Evolutionary conservation across 92 coral and sea anemone species (phyloP).

Genomic region (Parazoanthus swiftii): DNA sequence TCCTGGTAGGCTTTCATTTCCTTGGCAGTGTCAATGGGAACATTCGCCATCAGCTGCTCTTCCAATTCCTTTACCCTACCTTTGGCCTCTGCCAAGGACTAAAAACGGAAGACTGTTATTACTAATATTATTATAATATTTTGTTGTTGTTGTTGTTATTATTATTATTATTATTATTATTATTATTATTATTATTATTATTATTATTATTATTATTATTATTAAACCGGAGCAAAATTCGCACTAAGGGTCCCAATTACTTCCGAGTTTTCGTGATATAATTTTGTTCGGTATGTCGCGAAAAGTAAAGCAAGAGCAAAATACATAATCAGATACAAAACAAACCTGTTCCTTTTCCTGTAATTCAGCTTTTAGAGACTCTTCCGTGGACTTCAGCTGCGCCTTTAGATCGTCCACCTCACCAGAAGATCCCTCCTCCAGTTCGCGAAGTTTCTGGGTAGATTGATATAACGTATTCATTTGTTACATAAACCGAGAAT

Average conservation of each 20-base stretch:
- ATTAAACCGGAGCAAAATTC: too few species aligned
- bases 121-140: too few species aligned
- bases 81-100: constrained; percentile 85
- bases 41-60: constrained; percentile 77
- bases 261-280: neutral
- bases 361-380: constrained; percentile 74
- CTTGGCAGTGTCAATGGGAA: constrained; percentile 91
- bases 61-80: constrained; percentile 84
- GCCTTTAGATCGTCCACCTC: constrained; percentile 79
- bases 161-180: too few species aligned
- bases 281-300: neutral
- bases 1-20: constrained; percentile 85
- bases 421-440: constrained; percentile 82
- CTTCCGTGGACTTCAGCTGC: constrained; percentile 78
- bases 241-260: too few species aligned
- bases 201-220: too few species aligned
- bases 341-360: constrained; percentile 72
- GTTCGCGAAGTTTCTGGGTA: constrained; percentile 73
- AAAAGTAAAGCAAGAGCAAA: too few species aligned
- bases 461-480: neutral
- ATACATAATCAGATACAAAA: neutral
- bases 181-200: too few species aligned
- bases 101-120: neutral
- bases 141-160: too few species aligned
- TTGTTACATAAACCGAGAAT: neutral